Conservation (phyloP, 1,140 invertebrate genomes). For the Drosophila busckii region DNA sequence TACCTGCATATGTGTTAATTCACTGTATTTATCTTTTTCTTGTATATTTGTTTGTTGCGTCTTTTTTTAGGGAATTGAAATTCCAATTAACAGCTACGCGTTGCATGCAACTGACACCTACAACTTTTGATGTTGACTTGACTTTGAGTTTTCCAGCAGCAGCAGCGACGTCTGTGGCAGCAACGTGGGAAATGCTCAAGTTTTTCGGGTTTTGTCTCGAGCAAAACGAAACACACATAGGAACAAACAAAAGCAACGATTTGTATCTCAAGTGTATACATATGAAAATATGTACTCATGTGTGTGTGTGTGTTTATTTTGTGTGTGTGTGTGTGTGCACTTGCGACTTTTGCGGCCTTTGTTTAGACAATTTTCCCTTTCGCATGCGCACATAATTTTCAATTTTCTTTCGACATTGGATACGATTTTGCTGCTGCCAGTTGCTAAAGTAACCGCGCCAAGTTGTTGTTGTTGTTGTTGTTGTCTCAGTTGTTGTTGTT, state of each 20-base stretch:
- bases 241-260: conserved; percentile 66
- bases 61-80: conserved; percentile 39
- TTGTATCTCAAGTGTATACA: conserved; percentile 44
- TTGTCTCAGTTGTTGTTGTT: conserved; percentile 26
- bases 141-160: conserved; percentile 24
- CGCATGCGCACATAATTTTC: no score
- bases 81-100: conserved; percentile 61
- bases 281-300: conserved; percentile 6
- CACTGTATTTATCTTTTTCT: conserved; percentile 71
- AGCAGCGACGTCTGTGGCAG: conserved; percentile 7
- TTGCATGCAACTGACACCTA: conserved; percentile 39
- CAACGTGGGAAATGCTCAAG: conserved; percentile 67
- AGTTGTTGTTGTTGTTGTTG: conserved; percentile 9
- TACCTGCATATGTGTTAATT: conserved; percentile 76
- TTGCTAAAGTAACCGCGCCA: conserved; percentile 13
- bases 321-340: no score
- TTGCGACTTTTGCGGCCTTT: conserved; percentile 3
- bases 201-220: conserved; percentile 30
- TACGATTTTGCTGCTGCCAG: conserved; percentile 40
- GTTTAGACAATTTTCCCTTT: conserved; percentile 27
- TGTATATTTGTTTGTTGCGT: conserved; percentile 9
- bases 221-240: conserved; percentile 6
- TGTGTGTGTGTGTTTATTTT: no score
- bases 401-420: conserved; percentile 43
- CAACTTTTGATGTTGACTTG: conserved; percentile 47